Evolutionary conservation across 2,113 vertebrate genomes (phyloP).

Genomic region (Axis porcinus): DNA sequence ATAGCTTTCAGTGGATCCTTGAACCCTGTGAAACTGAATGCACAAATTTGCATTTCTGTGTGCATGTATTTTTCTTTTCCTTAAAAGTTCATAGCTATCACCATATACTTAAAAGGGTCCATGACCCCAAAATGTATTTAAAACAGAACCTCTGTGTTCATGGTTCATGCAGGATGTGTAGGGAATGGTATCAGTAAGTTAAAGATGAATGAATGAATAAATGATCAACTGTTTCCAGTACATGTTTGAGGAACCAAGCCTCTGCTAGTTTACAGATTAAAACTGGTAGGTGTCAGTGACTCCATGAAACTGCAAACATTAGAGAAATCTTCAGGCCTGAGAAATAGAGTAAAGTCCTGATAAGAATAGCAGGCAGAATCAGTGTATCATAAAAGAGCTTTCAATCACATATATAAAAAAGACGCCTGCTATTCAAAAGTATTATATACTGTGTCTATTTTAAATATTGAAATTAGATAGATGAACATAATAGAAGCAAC

Average conservation of each 20-base stretch:
- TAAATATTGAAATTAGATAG: conserved; percentile 14
- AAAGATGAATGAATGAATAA: conserved; percentile 29
- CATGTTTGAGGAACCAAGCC: neutral
- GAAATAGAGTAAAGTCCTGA: conserved; percentile 4
- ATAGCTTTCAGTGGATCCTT: neutral
- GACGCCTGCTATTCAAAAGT: neutral
- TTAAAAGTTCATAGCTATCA: conserved; percentile 1
- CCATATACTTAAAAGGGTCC: neutral
- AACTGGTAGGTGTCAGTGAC: conserved; percentile 15
- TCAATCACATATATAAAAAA: neutral
- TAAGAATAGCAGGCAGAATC: neutral
- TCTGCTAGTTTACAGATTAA: conserved; percentile 16
- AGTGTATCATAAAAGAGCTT: neutral
- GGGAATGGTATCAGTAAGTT: neutral
- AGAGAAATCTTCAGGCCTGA: neutral
- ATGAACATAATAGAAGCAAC: neutral
- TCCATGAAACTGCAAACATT: conserved; percentile 8
- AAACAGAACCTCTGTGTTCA: neutral
- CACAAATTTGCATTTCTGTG: neutral
- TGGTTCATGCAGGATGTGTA: neutral
- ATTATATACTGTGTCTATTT: neutral
- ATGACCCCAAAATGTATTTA: conserved; percentile 21
- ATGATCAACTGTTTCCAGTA: neutral
- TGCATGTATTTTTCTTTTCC: neutral
- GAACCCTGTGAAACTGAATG: neutral